phyloP scores from a whole-genome alignment of 2,113 vertebrate species.

The Carassius gibelio region DNA sequence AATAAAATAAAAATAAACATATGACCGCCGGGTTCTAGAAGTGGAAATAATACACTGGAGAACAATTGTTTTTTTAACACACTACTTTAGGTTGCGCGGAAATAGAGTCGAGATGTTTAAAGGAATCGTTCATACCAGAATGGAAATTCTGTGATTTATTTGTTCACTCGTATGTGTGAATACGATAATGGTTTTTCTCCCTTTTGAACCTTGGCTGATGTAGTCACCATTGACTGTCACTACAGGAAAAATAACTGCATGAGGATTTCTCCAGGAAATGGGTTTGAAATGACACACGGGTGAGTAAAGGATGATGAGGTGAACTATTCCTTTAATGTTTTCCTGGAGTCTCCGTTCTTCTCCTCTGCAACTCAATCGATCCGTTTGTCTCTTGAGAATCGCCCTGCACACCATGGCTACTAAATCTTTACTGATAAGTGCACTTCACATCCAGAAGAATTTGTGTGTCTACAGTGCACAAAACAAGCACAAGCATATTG shows the following conservation, averaged over 20 bases:
- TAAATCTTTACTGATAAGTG: slow-evolving; percentile 30
- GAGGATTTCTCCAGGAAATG: neutral
- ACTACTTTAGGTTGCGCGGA: neutral
- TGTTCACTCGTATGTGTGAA: neutral
- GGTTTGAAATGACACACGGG: neutral
- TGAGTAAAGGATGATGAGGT: neutral
- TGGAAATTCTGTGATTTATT: neutral
- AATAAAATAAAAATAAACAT: neutral
- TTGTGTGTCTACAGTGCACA: neutral
- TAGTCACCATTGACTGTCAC: neutral
- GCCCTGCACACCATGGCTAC: slow-evolving; percentile 62
- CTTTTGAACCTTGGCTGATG: neutral
- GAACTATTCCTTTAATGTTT: slow-evolving; percentile 3
- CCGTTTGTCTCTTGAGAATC: slow-evolving; percentile 52
- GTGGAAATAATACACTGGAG: slow-evolving; percentile 2
- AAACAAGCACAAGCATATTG: neutral
- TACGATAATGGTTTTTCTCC: neutral
- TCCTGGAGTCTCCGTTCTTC: slow-evolving; percentile 51
- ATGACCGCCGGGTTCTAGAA: neutral
- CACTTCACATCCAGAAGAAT: slow-evolving; percentile 1
- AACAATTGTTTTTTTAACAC: neutral
- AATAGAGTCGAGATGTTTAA: neutral
- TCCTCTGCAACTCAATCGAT: slow-evolving; percentile 71
- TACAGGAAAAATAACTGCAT: neutral
- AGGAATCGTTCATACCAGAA: neutral